A percentile compares a stretch with the other conserved stretches of the same genome.
Conservation (phyloP, 2,113 vertebrate genomes). For the Lates calcarifer region DNA sequence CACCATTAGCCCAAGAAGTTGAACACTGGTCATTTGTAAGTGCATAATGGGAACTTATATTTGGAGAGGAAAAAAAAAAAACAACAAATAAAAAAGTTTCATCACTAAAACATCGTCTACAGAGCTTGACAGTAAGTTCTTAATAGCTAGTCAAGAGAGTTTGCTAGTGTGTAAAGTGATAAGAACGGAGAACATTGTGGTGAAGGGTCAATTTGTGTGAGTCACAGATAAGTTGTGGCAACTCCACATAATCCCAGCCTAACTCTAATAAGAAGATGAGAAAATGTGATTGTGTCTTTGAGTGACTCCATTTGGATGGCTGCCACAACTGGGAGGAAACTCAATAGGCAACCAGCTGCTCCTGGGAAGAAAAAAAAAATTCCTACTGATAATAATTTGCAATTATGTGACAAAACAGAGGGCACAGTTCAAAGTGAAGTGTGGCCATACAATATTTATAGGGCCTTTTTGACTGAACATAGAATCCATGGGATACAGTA, state of each 20-base stretch:
- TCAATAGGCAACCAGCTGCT: slow-evolving; percentile 62
- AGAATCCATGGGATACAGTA: slow-evolving; percentile 11
- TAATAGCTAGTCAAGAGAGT: slow-evolving; percentile 41
- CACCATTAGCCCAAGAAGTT: neutral
- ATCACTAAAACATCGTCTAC: neutral
- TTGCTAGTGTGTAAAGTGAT: slow-evolving; percentile 54
- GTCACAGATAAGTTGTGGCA: slow-evolving; percentile 68
- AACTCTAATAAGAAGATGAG: slow-evolving; percentile 77
- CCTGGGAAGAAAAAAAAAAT: neutral
- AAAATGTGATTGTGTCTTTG: slow-evolving; percentile 74
- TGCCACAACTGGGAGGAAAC: slow-evolving; percentile 47
- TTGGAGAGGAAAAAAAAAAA: slow-evolving; percentile 3
- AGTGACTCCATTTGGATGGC: slow-evolving; percentile 63
- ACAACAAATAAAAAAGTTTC: slow-evolving; percentile 32
- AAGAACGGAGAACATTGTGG: slow-evolving; percentile 65
- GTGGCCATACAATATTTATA: slow-evolving; percentile 72
- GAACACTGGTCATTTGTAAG: neutral
- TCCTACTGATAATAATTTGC: slow-evolving; percentile 57
- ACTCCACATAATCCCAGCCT: slow-evolving; percentile 68
- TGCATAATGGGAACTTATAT: neutral
- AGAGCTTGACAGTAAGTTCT: slow-evolving; percentile 33
- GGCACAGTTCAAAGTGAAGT: slow-evolving; percentile 60
- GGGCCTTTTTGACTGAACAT: slow-evolving; percentile 39
- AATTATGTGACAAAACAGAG: slow-evolving; percentile 70
- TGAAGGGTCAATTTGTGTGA: slow-evolving; percentile 72